These are phyloP conservation scores for Microtus richardsoni DNA, from an alignment of 2,113 vertebrate genomes.

Conservation along the genomic window DNA sequence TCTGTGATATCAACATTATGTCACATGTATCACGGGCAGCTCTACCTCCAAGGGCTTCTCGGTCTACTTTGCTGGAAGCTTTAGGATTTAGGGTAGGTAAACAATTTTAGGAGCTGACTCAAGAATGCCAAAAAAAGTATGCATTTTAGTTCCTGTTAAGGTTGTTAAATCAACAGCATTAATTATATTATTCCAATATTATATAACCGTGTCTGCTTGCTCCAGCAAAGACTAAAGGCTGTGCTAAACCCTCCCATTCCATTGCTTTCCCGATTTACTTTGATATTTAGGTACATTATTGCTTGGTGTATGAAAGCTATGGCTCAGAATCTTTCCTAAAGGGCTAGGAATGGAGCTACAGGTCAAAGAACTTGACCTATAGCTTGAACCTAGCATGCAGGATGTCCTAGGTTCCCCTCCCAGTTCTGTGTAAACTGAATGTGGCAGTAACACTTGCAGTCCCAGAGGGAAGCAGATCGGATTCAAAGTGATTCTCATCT, in stretches of 20 bases:
- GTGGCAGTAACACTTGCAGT: background rate
- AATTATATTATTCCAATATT: conserved; percentile 6
- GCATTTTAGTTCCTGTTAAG: background rate
- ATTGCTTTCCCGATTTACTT: background rate
- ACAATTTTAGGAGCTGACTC: conserved; percentile 14
- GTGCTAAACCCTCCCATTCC: background rate
- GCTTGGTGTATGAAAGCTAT: background rate
- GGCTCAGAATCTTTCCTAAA: background rate
- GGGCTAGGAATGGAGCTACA: background rate
- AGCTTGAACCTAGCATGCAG: background rate
- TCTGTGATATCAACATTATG: background rate
- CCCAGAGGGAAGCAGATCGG: background rate
- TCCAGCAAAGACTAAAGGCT: background rate
- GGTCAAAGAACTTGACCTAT: too few relatives aligned
- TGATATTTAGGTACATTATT: background rate
- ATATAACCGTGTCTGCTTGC: background rate
- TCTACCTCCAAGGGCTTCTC: background rate
- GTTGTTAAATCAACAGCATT: background rate
- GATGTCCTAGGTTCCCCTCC: background rate
- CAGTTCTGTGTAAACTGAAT: too few relatives aligned
- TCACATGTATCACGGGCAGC: background rate
- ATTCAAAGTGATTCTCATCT: background rate
- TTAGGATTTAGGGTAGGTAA: background rate
- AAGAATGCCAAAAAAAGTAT: background rate
- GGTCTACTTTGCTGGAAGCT: background rate